Base-by-base conservation (phyloP, 1,140 invertebrate genomes). In the Trichomalopsis sarcophagae region DNA sequence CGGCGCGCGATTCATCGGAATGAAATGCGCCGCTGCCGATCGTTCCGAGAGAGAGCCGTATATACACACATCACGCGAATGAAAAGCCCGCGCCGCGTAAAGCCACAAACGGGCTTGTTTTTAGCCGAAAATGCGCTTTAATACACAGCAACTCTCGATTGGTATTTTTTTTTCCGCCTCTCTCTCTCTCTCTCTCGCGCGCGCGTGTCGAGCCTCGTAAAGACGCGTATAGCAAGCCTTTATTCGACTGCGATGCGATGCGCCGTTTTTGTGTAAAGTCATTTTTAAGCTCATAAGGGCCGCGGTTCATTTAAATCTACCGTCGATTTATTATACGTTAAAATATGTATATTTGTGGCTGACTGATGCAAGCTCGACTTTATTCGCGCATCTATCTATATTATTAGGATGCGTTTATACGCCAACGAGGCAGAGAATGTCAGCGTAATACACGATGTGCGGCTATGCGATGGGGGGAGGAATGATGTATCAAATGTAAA, bases 401-500 rank as follows among this genome's bases (percentile, higher is more conserved):
- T 55, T 17, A 55, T 55, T 55, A 55, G 50, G 14, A 14, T 14
- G 50, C 11, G 50, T 55, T 55, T 21, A 14, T 14, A 55, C 14
- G 14, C 10, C 2, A 50, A 14, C 47, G 47, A 21, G 55, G 55
- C 0, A 62, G 21, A 21, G 55, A 62, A 62, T n/a, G 55, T n/a
- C 55, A 62, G 4, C 55, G 2, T n/a, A n/a, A 62, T 17, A 62
- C 14, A n/a, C 6, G 6, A 2, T 3, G 55, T 6, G 55, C 2
- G 55, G 17, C 17, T 17, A 55, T 55, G 21, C 6, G 27, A 21
- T 55, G 11, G 9, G 13, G 27, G 23, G 33, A 9, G 6, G 40
- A 76, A n/a, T 47, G 40, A 76, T 76, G 40, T 9, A 76, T 76
- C 44, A 75, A 75, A 75, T 44, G 33, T 44, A 75, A 75, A 75